These are phyloP conservation scores for Tragelaphus strepsiceros DNA, from an alignment of 2,113 vertebrate species.

Conservation along the genomic window DNA sequence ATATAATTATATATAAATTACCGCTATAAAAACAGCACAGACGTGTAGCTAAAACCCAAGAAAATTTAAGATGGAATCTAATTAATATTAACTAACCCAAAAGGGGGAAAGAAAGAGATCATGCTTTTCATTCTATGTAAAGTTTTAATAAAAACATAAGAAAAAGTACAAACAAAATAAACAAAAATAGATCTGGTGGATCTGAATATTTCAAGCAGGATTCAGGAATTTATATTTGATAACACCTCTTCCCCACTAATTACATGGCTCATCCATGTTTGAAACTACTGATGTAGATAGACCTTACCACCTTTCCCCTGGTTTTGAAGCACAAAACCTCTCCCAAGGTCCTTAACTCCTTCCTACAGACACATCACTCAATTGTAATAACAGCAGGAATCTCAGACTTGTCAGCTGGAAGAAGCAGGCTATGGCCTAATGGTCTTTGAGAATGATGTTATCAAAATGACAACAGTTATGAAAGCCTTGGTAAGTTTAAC, in stretches of 20 bases:
- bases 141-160: not conserved
- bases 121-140: not conserved
- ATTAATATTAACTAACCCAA: not conserved
- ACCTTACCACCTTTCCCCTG: not conserved
- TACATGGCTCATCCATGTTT: not conserved
- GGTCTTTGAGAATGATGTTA: not conserved
- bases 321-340: not conserved
- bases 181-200: not conserved
- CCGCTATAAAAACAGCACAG: not conserved
- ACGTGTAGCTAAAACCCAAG: not conserved
- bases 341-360: not conserved
- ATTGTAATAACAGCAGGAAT: not conserved
- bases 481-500: not conserved
- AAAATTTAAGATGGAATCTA: not conserved
- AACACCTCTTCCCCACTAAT: not conserved
- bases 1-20: not conserved
- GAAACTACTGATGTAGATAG: not conserved
- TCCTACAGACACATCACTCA: not conserved
- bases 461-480: conserved; percentile 1
- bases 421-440: not conserved
- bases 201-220: not conserved
- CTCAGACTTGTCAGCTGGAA: not conserved
- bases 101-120: not conserved
- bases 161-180: not conserved
- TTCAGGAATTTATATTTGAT: not conserved